These are phyloP conservation scores for Aurelia sp. DNA, from an alignment of 30 jellyfish, hydroid and myxozoan species.

Conservation along the genomic window DNA sequence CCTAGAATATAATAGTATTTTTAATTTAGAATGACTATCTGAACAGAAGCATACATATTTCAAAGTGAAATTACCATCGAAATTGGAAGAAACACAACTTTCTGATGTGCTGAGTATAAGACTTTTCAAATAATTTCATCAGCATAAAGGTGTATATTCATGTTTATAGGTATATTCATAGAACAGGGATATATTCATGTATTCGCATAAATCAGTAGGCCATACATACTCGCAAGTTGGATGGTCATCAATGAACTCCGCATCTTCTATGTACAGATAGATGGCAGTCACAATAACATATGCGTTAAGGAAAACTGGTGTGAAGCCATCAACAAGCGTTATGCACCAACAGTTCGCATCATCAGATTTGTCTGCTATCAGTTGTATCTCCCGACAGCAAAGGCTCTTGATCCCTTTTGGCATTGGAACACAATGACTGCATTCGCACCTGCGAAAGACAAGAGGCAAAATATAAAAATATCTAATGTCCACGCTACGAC, in stretches of 20 bases:
- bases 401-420: constrained; percentile 22
- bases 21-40: no score
- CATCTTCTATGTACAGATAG: constrained; percentile 54
- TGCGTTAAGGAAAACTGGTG: constrained; percentile 32
- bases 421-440: constrained; percentile 30
- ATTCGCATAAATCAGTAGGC: no score
- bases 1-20: not conserved
- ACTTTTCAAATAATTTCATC: no score
- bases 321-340: constrained; percentile 32
- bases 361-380: no score
- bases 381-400: constrained; percentile 25
- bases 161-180: no score
- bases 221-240: constrained; percentile 44
- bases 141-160: no score
- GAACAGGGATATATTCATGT: no score
- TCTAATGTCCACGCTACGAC: not conserved
- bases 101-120: no score
- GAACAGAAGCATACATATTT: no score
- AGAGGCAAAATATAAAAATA: not conserved
- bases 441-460: not conserved
- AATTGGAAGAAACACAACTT: no score
- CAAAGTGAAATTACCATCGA: no score
- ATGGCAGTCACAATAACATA: constrained; percentile 22
- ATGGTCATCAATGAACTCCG: constrained; percentile 36
- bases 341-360: constrained; percentile 35